Evolutionary conservation across 2,797 vertebrate species (phyloP), one percentile per base, ranked within the genome.

Genomic region (Scolopax rusticola): DNA sequence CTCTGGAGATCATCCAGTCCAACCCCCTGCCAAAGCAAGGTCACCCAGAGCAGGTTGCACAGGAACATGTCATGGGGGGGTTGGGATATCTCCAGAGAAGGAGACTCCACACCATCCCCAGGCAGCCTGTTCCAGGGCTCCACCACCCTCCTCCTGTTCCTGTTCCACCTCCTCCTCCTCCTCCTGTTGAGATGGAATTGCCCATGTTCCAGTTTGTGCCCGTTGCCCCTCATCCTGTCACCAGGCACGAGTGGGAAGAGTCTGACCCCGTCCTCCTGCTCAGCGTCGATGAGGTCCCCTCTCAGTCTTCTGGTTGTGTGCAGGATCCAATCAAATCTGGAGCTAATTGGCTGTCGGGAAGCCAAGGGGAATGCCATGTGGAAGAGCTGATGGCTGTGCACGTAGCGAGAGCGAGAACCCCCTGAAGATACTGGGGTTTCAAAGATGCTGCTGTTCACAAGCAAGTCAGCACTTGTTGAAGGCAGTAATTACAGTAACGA

Each of bases 401-500:
- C 0, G 25, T 12, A 36, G 28, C 0, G 1, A 69, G 40, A 67
- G 69, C 5, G 8, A 79, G 70, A 60, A 63, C 5, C 9, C 60
- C 38, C 75, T 60, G 78, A 78, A 51, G 45, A 63, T 40, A 45
- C n/a, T 61, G 43, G 45, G 23, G 12, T 65, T 74, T 57, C 17
- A 38, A 67, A 47, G 69, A 25, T 38, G 48, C 70, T 91, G 57
- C 57, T 59, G 38, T 70, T 67, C 61, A 51, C 43, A 57, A 63
- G 43, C 38, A 74, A 53, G 53, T 67, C 24, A 2, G 51, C 0
- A 0, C 27, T 19, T 12, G 6, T 15, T 12, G 4, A 61, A 69
- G 53, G 65, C 38, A 60, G 18, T 36, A 80, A 40, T 83, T 56
- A 27, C 14, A 53, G 41, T 21, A 73, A 60, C 0, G 0, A 80